Conservation (phyloP, 2,113 vertebrate species). For the Cynoglossus semilaevis region DNA sequence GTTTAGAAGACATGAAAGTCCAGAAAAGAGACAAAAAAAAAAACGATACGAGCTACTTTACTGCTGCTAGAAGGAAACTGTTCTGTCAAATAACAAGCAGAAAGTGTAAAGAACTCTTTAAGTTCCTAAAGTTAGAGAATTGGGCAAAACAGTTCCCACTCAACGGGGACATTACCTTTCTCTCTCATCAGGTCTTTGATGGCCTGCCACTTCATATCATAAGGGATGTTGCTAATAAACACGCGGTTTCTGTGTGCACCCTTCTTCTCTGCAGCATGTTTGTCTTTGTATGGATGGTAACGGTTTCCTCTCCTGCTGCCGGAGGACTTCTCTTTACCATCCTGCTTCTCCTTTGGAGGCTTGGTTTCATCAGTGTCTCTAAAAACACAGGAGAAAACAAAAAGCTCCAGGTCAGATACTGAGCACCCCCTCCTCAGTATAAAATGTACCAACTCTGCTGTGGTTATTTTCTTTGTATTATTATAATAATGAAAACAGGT, state of each 20-base stretch:
- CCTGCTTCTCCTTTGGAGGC: constrained; percentile 79
- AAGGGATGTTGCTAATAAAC: constrained; percentile 99
- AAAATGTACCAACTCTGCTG: background rate
- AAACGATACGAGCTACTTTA: constrained; percentile 44
- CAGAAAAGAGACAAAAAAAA: too few species aligned
- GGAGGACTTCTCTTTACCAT: constrained; percentile 86
- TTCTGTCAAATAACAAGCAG: constrained; percentile 44
- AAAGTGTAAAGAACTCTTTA: constrained; percentile 36
- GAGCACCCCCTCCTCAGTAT: background rate
- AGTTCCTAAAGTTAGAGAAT: constrained; percentile 31
- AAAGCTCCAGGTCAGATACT: constrained; percentile 9
- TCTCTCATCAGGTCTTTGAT: constrained; percentile 99
- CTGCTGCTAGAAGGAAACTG: constrained; percentile 43
- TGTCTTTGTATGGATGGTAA: constrained; percentile 96
- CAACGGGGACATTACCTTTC: constrained; percentile 85
- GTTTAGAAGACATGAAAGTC: constrained; percentile 49
- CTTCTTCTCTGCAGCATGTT: constrained; percentile 88
- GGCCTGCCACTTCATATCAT: constrained; percentile 99
- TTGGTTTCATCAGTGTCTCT: constrained; percentile 82
- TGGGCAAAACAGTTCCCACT: constrained; percentile 27
- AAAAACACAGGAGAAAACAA: constrained; percentile 16
- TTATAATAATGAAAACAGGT: too few species aligned
- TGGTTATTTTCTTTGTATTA: too few species aligned
- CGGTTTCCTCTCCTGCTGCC: constrained; percentile 83
- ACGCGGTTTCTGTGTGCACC: constrained; percentile 86